A percentile compares a stretch with the other conserved stretches of the same genome.
These are phyloP conservation scores for Actinopyga echinites DNA, from an alignment of 53 echinoderm and acorn worm genomes.

Conservation along the genomic window DNA sequence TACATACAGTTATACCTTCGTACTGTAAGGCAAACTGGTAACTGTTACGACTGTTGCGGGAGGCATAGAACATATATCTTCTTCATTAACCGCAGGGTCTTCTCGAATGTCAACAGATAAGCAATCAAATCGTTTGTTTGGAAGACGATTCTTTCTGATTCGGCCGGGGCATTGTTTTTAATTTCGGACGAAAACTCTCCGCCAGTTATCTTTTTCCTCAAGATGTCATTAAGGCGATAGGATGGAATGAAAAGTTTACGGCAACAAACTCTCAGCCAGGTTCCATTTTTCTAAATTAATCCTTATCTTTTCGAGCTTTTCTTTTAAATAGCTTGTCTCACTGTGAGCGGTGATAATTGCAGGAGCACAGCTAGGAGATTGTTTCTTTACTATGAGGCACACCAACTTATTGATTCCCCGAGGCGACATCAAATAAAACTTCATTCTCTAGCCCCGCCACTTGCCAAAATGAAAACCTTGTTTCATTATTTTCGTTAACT, in stretches of 20 bases:
- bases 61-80: neutral
- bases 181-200: neutral
- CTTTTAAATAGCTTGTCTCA: conserved; percentile 6
- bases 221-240: no score
- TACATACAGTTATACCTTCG: no score
- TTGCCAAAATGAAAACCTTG: no score
- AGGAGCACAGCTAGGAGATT: no score
- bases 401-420: conserved; percentile 24
- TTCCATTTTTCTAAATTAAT: conserved; percentile 22
- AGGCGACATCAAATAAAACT: conserved; percentile 19
- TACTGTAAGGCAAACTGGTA: no score
- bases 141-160: conserved; percentile 19
- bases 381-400: no score
- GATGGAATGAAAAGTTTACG: conserved; percentile 6
- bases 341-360: neutral
- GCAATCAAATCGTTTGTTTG: conserved; percentile 15
- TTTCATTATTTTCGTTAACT: no score
- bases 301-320: neutral
- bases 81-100: neutral
- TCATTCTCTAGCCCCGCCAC: no score
- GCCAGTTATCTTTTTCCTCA: neutral
- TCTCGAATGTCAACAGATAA: conserved; percentile 17
- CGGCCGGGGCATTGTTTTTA: conserved; percentile 11
- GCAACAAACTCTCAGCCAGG: neutral
- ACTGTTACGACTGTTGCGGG: no score